These are phyloP conservation scores for Phania funesta DNA, from an alignment of 2,888 invertebrate species.

Conservation along the genomic window DNA sequence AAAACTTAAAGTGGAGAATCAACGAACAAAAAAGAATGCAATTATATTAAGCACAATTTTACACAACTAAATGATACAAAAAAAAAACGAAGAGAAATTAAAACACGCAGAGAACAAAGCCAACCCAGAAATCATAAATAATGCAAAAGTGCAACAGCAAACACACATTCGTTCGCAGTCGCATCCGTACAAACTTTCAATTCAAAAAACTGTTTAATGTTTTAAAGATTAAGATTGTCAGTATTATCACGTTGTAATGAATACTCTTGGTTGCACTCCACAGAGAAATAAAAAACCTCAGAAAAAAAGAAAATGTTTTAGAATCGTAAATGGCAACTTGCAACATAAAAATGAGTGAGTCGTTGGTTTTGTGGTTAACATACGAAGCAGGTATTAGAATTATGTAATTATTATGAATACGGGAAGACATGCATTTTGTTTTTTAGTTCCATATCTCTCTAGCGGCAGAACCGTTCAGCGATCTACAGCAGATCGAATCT, in stretches of 20 bases:
- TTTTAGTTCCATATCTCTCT: no score
- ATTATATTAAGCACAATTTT: conserved; percentile 56
- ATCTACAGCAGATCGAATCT: no score
- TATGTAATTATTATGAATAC: no score
- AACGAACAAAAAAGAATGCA: conserved; percentile 31
- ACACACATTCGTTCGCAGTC: neutral
- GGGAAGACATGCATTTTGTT: no score
- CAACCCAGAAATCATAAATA: conserved; percentile 65
- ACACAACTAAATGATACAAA: conserved; percentile 28
- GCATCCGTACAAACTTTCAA: conserved; percentile 32
- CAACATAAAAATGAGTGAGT: neutral
- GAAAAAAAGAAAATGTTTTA: conserved; percentile 9
- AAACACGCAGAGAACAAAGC: conserved; percentile 23
- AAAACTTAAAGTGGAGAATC: neutral
- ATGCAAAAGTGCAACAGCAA: conserved; percentile 58
- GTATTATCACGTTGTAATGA: conserved; percentile 68
- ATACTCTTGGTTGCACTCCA: conserved; percentile 62
- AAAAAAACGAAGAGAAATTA: conserved; percentile 3
- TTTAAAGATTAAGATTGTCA: conserved; percentile 66
- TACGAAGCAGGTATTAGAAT: neutral
- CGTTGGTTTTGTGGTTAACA: neutral
- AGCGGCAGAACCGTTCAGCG: no score
- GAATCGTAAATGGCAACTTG: conserved; percentile 43
- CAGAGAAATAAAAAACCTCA: conserved; percentile 50
- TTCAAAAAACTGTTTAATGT: conserved; percentile 54